Evolutionary conservation across 2,797 vertebrate species (phyloP).

Genomic region (Peromyscus attwateri): DNA sequence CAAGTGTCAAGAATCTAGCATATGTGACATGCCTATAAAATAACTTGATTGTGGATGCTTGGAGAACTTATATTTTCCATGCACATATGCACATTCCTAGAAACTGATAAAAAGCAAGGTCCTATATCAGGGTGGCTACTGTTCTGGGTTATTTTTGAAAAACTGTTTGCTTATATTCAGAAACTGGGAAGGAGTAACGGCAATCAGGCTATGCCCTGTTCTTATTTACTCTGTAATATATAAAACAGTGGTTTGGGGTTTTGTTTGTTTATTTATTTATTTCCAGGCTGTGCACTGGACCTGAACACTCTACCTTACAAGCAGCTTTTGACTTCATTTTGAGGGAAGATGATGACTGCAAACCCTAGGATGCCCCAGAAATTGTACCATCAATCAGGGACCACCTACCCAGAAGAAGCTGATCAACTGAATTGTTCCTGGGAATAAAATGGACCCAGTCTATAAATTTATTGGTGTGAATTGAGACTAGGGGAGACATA

Average conservation of each 20-base stretch:
- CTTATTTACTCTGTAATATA: not conserved
- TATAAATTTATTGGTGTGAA: not conserved
- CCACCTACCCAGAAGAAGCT: not conserved
- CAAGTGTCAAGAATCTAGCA: not conserved
- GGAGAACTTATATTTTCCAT: slow-evolving; percentile 61
- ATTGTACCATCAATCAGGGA: not conserved
- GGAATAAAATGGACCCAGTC: not conserved
- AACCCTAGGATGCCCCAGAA: too few relatives aligned
- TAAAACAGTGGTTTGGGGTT: not conserved
- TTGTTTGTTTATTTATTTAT: not conserved
- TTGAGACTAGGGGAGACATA: not conserved
- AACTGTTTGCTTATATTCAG: not conserved
- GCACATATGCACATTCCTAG: slow-evolving; percentile 47
- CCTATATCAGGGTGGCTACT: slow-evolving; percentile 50
- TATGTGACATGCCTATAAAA: not conserved
- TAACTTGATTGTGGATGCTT: slow-evolving; percentile 61
- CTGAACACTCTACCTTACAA: not conserved
- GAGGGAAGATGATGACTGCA: not conserved
- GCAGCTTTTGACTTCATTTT: not conserved
- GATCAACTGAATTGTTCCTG: not conserved
- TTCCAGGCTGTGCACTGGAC: not conserved
- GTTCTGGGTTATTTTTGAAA: not conserved
- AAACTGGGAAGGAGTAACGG: not conserved
- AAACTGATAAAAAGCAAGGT: slow-evolving; percentile 33
- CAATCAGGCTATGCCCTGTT: too few relatives aligned